Evolutionary conservation across 2,113 vertebrate genomes (phyloP).

Genomic region (Pachypanchax playfairii): DNA sequence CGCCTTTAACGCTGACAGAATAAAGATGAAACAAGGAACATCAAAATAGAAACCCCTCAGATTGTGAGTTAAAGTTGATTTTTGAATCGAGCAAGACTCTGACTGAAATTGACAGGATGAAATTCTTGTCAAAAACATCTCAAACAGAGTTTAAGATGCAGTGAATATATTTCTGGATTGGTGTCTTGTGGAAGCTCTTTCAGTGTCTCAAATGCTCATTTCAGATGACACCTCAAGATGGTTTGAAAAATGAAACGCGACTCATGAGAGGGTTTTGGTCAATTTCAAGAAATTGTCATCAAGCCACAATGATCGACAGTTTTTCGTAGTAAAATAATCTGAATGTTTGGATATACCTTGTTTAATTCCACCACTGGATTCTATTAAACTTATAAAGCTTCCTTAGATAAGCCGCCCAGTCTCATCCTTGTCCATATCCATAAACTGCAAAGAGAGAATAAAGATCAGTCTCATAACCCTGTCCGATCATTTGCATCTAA

Average conservation of each 20-base stretch:
- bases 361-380: slow-evolving; percentile 37
- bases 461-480: slow-evolving; percentile 52
- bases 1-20: slow-evolving; percentile 46
- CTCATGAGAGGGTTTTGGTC: slow-evolving; percentile 13
- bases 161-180: slow-evolving; percentile 30
- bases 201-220: slow-evolving; percentile 50
- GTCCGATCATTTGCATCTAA: slow-evolving; percentile 83
- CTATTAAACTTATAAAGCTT: slow-evolving; percentile 62
- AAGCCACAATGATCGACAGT: slow-evolving; percentile 2
- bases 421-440: slow-evolving; percentile 63
- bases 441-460: slow-evolving; percentile 38
- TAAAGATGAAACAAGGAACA: slow-evolving; percentile 58
- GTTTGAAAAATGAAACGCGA: slow-evolving; percentile 45
- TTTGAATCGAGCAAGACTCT: slow-evolving; percentile 53
- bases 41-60: slow-evolving; percentile 62
- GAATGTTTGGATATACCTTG: slow-evolving; percentile 19
- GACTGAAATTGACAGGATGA: slow-evolving; percentile 60
- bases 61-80: slow-evolving; percentile 49
- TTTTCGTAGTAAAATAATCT: slow-evolving; percentile 33
- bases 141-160: slow-evolving; percentile 16
- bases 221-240: slow-evolving; percentile 40
- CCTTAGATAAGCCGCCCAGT: slow-evolving; percentile 68
- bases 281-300: slow-evolving; percentile 27
- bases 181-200: slow-evolving; percentile 45
- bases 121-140: slow-evolving; percentile 42